Percentiles rank a stretch among this genome's conserved stretches.
Conservation (phyloP, 2,888 invertebrate genomes). For the Hypolimnas misippus region DNA sequence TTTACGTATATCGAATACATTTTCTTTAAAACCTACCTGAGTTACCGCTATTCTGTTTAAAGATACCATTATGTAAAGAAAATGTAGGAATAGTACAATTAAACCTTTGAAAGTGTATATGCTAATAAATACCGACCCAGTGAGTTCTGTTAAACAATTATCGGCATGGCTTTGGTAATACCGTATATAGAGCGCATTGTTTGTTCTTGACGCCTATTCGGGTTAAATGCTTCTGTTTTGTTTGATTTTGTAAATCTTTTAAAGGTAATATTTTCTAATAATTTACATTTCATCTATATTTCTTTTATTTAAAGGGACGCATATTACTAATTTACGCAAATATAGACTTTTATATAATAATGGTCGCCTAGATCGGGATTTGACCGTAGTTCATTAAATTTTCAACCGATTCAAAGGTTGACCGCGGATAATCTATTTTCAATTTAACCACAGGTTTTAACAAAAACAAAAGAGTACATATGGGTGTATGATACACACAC, state of each 20-base stretch:
- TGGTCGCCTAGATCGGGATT: no score
- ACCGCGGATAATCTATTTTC: no score
- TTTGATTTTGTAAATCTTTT: conserved; percentile 32
- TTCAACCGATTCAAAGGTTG: no score
- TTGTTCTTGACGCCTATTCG: conserved; percentile 43
- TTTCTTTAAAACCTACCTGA: not conserved
- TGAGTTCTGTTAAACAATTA: conserved; percentile 69
- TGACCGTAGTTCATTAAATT: no score
- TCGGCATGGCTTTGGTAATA: conserved; percentile 60
- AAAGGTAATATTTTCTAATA: conserved; percentile 25
- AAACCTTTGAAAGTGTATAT: conserved; percentile 34
- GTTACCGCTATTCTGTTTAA: not conserved
- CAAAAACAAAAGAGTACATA: no score
- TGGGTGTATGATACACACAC: no score
- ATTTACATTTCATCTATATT: conserved; percentile 22
- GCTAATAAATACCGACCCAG: conserved; percentile 55
- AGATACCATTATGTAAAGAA: not conserved
- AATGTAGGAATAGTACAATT: conserved; percentile 2
- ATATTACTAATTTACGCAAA: no score
- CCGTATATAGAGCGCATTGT: conserved; percentile 57
- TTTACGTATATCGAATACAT: no score
- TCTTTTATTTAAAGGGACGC: no score
- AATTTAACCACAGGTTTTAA: no score
- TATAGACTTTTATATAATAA: no score
- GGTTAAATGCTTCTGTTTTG: conserved; percentile 29